These are phyloP conservation scores for Saccopteryx leptura DNA, from an alignment of 2,113 vertebrate species.

Conservation along the genomic window DNA sequence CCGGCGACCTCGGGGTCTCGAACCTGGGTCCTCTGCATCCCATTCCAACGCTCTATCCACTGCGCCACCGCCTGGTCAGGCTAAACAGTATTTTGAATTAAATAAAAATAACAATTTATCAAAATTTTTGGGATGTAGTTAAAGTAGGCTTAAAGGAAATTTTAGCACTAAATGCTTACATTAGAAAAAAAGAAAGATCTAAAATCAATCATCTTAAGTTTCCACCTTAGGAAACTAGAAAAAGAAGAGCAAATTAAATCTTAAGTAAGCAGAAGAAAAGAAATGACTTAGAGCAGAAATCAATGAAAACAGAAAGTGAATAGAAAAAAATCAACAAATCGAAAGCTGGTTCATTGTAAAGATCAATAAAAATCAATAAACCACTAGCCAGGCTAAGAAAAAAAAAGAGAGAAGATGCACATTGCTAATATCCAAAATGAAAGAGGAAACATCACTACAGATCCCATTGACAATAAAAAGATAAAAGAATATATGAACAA, in stretches of 20 bases:
- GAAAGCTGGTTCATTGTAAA: background rate
- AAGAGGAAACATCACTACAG: background rate
- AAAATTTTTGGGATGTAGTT: background rate
- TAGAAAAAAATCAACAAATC: background rate
- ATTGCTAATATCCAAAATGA: background rate
- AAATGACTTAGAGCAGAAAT: background rate
- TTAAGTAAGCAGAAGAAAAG: background rate
- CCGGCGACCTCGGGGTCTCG: too few species aligned
- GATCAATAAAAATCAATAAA: background rate
- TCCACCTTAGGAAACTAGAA: background rate
- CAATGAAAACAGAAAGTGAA: background rate
- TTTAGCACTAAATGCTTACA: background rate
- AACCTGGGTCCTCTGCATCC: too few species aligned
- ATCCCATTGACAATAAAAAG: background rate
- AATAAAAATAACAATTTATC: background rate
- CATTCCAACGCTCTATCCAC: too few species aligned
- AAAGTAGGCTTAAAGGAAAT: background rate
- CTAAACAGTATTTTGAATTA: background rate
- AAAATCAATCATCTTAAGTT: background rate
- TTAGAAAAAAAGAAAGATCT: background rate
- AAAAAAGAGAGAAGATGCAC: background rate
- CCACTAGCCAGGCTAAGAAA: background rate
- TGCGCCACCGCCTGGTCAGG: too few species aligned
- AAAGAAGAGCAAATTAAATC: slow-evolving; percentile 2
- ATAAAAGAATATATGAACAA: background rate